Conservation (phyloP, 2,113 vertebrate species). For the Jaculus jaculus region DNA sequence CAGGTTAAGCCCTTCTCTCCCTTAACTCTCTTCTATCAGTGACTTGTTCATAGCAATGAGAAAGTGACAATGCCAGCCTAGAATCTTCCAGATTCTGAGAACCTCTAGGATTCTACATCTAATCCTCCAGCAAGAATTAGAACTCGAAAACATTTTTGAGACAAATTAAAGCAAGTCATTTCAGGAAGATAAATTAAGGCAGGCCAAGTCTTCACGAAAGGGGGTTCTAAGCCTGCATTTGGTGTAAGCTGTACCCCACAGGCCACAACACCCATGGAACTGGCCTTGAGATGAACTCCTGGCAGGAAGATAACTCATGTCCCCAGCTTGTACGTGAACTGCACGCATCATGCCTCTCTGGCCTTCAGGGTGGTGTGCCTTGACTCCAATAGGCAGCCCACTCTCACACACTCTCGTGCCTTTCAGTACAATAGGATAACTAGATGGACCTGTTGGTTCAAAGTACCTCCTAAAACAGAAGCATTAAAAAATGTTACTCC, state of each 20-base stretch:
- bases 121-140: background rate
- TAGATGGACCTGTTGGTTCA: constrained; percentile 2
- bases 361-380: background rate
- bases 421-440: constrained; percentile 53
- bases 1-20: no score
- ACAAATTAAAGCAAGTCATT: constrained; percentile 12
- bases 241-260: background rate
- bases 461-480: background rate
- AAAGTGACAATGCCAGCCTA: background rate
- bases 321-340: background rate
- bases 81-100: background rate
- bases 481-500: constrained; percentile 1
- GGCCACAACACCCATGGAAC: background rate
- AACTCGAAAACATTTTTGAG: no score
- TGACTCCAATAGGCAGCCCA: background rate
- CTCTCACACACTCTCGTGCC: background rate
- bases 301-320: background rate
- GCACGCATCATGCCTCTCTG: background rate
- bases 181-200: background rate
- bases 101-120: background rate
- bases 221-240: background rate
- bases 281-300: no score
- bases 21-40: no score
- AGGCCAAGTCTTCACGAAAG: background rate
- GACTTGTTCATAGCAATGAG: no score